Conservation (phyloP, 2,113 vertebrate genomes). For the Rissa tridactyla region DNA sequence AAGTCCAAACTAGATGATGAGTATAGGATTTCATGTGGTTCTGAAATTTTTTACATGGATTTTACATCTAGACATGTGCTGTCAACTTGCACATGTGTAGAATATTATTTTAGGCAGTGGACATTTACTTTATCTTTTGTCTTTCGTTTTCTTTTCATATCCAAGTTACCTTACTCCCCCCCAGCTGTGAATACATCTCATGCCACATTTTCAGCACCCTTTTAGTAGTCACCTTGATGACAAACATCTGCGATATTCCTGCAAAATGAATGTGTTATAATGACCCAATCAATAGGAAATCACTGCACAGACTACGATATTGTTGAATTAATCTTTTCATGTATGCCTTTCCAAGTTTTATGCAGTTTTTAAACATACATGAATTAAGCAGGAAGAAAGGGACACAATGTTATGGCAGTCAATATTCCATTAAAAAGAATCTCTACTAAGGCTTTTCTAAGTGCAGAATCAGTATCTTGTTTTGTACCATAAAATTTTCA, state of each 20-base stretch:
- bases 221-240: neutral
- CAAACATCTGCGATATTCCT: neutral
- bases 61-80: neutral
- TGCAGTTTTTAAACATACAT: neutral
- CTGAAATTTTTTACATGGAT: neutral
- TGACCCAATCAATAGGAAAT: neutral
- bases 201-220: neutral
- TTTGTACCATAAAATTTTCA: neutral
- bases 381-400: neutral
- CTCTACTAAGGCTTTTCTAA: neutral
- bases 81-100: neutral
- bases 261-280: neutral
- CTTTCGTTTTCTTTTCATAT: neutral
- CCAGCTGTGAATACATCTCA: neutral
- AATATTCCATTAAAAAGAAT: neutral
- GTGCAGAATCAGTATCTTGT: neutral
- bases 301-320: neutral
- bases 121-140: neutral
- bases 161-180: neutral
- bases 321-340: neutral
- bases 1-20: neutral
- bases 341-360: neutral
- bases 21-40: accelerated
- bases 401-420: neutral
- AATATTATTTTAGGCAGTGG: neutral